Evolutionary conservation across 2,888 invertebrate genomes (phyloP).

Genomic region (Napeogenes sylphis): DNA sequence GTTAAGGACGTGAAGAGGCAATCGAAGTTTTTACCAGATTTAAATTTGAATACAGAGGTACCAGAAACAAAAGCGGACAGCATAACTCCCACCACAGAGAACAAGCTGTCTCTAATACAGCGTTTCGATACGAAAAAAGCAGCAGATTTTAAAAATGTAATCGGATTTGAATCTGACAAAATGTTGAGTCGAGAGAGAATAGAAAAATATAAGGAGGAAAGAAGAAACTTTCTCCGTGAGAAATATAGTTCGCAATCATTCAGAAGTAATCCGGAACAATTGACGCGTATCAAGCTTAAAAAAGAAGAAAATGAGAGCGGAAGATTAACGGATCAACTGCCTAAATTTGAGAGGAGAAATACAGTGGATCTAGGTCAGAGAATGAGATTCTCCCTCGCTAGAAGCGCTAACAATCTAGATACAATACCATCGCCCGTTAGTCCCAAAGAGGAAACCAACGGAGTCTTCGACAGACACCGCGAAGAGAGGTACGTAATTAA

Average conservation of each 20-base stretch:
- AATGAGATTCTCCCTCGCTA: slow-evolving; percentile 63
- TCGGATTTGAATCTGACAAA: slow-evolving; percentile 69
- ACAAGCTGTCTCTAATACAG: slow-evolving; percentile 79
- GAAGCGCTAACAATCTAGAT: slow-evolving; percentile 62
- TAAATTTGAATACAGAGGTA: slow-evolving; percentile 61
- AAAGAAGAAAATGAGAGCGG: slow-evolving; percentile 53
- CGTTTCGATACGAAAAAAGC: slow-evolving; percentile 58
- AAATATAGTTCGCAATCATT: slow-evolving; percentile 91
- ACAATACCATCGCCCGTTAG: slow-evolving; percentile 52
- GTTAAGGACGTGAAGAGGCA: slow-evolving; percentile 79
- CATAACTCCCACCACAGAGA: slow-evolving; percentile 79
- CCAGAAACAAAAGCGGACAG: slow-evolving; percentile 48
- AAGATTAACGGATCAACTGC: slow-evolving; percentile 49
- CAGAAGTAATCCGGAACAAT: slow-evolving; percentile 78
- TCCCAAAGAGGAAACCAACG: slow-evolving; percentile 22
- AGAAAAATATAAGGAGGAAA: slow-evolving; percentile 93
- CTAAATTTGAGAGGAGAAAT: slow-evolving; percentile 68
- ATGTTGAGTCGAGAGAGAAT: slow-evolving; percentile 88
- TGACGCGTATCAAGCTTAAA: slow-evolving; percentile 64
- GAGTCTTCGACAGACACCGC: slow-evolving; percentile 18
- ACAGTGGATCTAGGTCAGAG: slow-evolving; percentile 71
- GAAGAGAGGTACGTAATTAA: slow-evolving; percentile 29
- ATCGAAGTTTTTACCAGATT: slow-evolving; percentile 71
- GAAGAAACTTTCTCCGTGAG: slow-evolving; percentile 89
- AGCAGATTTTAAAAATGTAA: slow-evolving; percentile 54